Evolutionary conservation across 2,113 vertebrate genomes (phyloP).

Genomic region (Phyllopteryx taeniolatus): DNA sequence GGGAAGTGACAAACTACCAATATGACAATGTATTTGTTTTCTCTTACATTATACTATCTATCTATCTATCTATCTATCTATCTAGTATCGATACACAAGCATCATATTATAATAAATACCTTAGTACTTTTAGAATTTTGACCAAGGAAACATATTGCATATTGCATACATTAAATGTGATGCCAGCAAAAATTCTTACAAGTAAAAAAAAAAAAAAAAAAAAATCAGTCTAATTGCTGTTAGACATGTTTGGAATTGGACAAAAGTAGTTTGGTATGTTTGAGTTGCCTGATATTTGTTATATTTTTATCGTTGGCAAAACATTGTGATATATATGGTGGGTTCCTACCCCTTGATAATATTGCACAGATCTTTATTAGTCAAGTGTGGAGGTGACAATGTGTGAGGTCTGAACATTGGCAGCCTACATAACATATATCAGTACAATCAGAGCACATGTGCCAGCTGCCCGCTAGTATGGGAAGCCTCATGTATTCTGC

Average conservation of each 20-base stretch:
- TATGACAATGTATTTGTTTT: too few relatives aligned
- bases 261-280: background rate
- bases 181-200: background rate
- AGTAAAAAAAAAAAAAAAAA: background rate
- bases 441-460: constrained; percentile 1
- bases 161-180: background rate
- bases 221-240: background rate
- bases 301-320: background rate
- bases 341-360: background rate
- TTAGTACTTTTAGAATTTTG: too few relatives aligned
- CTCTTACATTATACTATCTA: too few relatives aligned
- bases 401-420: constrained; percentile 26
- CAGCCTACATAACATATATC: constrained; percentile 26
- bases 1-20: too few relatives aligned
- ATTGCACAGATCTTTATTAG: background rate
- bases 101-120: too few relatives aligned
- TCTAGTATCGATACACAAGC: too few relatives aligned
- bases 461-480: constrained; percentile 18
- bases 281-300: background rate
- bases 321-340: background rate
- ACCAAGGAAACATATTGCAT: background rate
- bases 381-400: background rate
- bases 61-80: too few relatives aligned
- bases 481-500: constrained; percentile 18
- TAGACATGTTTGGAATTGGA: background rate